Percentiles rank a stretch among this genome's conserved stretches.
Conservation (phyloP, 2,888 invertebrate genomes). For the Anagyrus pseudococci region DNA sequence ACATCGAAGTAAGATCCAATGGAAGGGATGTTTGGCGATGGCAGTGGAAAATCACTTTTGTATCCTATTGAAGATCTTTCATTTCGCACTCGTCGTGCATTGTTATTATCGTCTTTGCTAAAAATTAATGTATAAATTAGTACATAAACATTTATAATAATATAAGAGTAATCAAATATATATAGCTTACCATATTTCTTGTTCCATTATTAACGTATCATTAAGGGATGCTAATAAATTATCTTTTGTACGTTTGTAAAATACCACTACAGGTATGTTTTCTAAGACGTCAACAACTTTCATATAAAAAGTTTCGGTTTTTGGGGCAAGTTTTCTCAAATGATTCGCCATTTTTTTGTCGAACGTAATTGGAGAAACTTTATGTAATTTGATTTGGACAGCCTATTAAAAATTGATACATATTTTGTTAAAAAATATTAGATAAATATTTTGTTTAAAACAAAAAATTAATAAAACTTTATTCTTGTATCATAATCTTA, state of each 20-base stretch:
- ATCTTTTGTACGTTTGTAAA: constrained; percentile 69
- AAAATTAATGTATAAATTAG: constrained; percentile 12
- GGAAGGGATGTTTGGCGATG: constrained; percentile 61
- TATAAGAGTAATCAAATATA: constrained; percentile 20
- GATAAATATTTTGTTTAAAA: background rate
- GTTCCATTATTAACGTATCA: constrained; percentile 71
- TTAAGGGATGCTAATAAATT: constrained; percentile 75
- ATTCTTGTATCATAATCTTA: constrained; percentile 48
- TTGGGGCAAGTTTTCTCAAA: constrained; percentile 62
- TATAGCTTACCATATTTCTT: constrained; percentile 63
- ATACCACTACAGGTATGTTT: constrained; percentile 67
- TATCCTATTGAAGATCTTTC: constrained; percentile 5
- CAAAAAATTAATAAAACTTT: constrained; percentile 63
- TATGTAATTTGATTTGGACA: constrained; percentile 66
- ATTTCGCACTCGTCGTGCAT: constrained; percentile 39
- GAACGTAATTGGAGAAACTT: constrained; percentile 65
- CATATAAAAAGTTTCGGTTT: constrained; percentile 68
- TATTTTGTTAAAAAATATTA: constrained; percentile 4
- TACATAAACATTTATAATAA: too few species aligned
- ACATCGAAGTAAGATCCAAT: constrained; percentile 68
- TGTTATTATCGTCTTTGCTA: constrained; percentile 49
- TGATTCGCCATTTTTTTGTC: constrained; percentile 56
- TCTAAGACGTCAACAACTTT: constrained; percentile 53
- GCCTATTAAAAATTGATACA: constrained; percentile 61
- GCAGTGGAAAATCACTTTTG: constrained; percentile 44